phyloP scores from a whole-genome alignment of 2,888 invertebrate genomes.

The Chirona hameri region DNA sequence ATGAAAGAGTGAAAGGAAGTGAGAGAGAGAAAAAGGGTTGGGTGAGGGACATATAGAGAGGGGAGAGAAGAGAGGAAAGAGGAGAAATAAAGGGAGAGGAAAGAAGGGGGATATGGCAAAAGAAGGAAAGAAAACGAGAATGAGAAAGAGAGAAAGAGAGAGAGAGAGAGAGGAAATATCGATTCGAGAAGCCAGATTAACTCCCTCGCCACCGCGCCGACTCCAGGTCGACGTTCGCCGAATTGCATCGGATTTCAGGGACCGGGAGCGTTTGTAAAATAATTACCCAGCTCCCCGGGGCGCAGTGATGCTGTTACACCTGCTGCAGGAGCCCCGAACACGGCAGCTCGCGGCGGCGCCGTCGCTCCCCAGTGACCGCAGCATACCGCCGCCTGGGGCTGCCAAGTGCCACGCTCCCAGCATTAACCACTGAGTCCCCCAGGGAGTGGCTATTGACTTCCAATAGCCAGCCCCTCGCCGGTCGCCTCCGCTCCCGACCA shows the following conservation, averaged over 20 bases:
- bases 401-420: neutral
- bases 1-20: neutral
- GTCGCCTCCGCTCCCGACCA: neutral
- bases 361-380: neutral
- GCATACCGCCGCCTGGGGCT: neutral
- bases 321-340: neutral
- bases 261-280: neutral
- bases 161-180: neutral
- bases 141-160: neutral
- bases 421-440: neutral
- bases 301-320: neutral
- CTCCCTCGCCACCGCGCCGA: neutral
- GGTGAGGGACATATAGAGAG: neutral
- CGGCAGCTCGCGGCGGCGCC: neutral
- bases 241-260: neutral
- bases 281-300: neutral
- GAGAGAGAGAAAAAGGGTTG: neutral
- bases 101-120: neutral
- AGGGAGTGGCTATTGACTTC: constrained; percentile 13
- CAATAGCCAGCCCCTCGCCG: neutral
- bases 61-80: neutral
- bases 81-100: neutral
- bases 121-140: neutral
- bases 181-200: neutral
- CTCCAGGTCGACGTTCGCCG: neutral